Evolutionary conservation across 2,888 invertebrate genomes (phyloP).

Genomic region (Encarsia formosa): DNA sequence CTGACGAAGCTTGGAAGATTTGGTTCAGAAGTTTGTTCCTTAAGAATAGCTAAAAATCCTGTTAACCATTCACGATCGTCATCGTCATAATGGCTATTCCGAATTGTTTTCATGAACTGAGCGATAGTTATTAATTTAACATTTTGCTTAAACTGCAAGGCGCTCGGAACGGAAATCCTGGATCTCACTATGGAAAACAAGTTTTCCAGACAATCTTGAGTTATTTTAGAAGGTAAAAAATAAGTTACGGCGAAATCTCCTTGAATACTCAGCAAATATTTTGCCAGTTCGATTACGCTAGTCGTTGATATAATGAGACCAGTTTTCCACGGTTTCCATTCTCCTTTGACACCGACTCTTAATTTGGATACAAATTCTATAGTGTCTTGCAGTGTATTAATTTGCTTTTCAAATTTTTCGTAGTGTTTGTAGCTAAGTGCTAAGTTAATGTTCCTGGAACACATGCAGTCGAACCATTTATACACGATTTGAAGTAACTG

Average conservation of each 20-base stretch:
- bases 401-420: background rate
- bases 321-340: conserved; percentile 5
- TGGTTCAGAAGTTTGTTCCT: too few relatives aligned
- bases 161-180: conserved; percentile 5
- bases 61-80: conserved; percentile 11
- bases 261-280: background rate
- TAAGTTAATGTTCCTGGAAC: background rate
- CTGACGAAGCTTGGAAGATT: too few relatives aligned
- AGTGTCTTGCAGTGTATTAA: conserved; percentile 21
- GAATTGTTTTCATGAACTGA: conserved; percentile 14
- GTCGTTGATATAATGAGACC: background rate
- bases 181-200: conserved; percentile 10
- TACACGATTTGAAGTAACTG: background rate
- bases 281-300: background rate
- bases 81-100: conserved; percentile 6
- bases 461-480: conserved; percentile 2
- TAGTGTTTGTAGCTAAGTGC: background rate
- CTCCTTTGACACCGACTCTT: background rate
- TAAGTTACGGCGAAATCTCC: background rate
- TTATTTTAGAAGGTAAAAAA: background rate
- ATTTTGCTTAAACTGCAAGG: conserved; percentile 14
- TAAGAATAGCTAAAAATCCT: too few relatives aligned
- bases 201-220: conserved; percentile 17
- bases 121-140: conserved; percentile 13
- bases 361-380: background rate